Evolutionary conservation across 2,888 invertebrate species (phyloP), one percentile per base, ranked within the genome.

Genomic region (Epirrhoe alternata): DNA sequence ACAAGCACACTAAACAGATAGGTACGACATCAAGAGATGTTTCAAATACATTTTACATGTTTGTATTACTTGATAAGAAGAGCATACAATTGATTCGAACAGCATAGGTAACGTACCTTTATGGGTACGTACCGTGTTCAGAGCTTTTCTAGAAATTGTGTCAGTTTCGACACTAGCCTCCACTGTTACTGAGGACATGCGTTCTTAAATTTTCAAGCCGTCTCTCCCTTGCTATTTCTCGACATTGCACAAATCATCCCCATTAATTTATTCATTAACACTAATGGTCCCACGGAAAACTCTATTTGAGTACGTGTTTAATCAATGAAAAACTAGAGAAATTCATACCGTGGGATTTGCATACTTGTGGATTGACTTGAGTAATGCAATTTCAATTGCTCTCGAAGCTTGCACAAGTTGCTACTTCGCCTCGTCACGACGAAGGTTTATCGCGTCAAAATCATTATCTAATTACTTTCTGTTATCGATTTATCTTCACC

Each of bases 231-330:
- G 33, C 33, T 54, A 45, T 53, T 57, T 16, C 33, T 31, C 16
- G 38, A 45, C 51, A 53, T 59, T 49, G 47, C 58, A 53, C 59
- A 50, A 61, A 62, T 59, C 47, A 55, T 61, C 56, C n/a, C 35
- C 31, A 52, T 70, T 66, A 63, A 59, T 49, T 57, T 76, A 77
- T 77, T 74, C 72, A 61, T 76, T 80, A 77, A 78, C 70, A 77
- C 74, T 81, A 86, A 83, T 86, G 87, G 86, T 85, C 86, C 86
- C 86, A 88, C 86, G 84, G 78, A 76, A 78, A 78, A 78, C 77
- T 78, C 83, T 84, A 84, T 79, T 82, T 86, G 85, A 86, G 81
- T 84, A 82, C 79, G 69, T 71, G 74, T 70, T 72, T 74, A 77
- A 75, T 66, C 74, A 77, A 81, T 76, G 57, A 74, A 75, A 71